A percentile compares a stretch with the other conserved stretches of the same genome.
phyloP scores from a whole-genome alignment of 1,140 invertebrate species.

The Drosophila lacertosa region DNA sequence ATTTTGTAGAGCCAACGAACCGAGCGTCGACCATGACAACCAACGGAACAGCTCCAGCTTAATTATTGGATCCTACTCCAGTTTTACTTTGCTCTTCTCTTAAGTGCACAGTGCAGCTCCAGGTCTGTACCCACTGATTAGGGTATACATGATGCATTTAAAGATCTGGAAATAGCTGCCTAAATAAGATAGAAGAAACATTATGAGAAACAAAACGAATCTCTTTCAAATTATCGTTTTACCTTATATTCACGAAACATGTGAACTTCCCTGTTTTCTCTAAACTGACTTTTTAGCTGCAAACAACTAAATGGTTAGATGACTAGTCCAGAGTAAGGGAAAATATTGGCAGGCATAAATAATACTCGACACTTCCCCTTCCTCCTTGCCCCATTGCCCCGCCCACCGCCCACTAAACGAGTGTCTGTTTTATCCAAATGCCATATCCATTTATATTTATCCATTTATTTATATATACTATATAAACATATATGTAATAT shows the following conservation, averaged over 20 bases:
- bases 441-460: conserved; percentile 22
- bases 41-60: conserved; percentile 28
- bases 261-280: too few relatives aligned
- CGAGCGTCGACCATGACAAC: conserved; percentile 46
- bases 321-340: conserved; percentile 9
- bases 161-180: too few relatives aligned
- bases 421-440: conserved; percentile 19
- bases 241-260: too few relatives aligned
- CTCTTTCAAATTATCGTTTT: too few relatives aligned
- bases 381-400: neutral
- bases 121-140: conserved; percentile 16
- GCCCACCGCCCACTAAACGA: conserved; percentile 10
- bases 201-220: too few relatives aligned
- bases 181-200: too few relatives aligned
- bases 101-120: neutral
- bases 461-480: conserved; percentile 4
- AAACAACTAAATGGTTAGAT: conserved; percentile 23
- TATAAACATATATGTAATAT: conserved; percentile 10
- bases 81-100: conserved; percentile 9
- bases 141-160: too few relatives aligned
- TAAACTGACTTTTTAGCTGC: conserved; percentile 5
- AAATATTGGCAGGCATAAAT: conserved; percentile 38
- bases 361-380: neutral
- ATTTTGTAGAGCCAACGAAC: conserved; percentile 61
- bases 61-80: too few relatives aligned